Evolutionary conservation across 2,113 vertebrate genomes (phyloP).

Genomic region (Aramus guarauna): DNA sequence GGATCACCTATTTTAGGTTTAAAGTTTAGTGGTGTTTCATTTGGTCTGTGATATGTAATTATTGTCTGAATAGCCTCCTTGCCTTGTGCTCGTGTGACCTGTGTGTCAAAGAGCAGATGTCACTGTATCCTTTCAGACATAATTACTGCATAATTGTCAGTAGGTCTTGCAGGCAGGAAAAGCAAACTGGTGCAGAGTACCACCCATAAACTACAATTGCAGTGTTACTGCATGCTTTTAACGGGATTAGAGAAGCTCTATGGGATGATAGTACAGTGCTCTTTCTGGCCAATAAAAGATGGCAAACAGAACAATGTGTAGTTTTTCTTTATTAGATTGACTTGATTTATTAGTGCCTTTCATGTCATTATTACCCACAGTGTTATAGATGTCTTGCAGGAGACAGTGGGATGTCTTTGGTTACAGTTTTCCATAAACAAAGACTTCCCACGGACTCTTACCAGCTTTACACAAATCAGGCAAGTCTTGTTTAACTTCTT

Average conservation of each 20-base stretch:
- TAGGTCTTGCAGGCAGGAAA: background rate
- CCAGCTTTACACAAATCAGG: background rate
- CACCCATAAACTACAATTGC: background rate
- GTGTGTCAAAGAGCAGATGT: constrained; percentile 41
- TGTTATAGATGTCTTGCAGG: background rate
- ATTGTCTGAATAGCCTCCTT: background rate
- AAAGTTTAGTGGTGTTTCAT: background rate
- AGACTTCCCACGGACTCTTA: background rate
- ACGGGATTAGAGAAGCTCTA: background rate
- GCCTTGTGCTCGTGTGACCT: background rate
- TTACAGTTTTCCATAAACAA: background rate
- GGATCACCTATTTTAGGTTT: background rate
- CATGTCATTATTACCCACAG: background rate
- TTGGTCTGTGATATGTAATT: constrained; percentile 4
- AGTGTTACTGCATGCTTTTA: background rate
- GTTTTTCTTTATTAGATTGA: background rate
- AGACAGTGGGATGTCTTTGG: background rate
- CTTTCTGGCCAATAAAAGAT: background rate
- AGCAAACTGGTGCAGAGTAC: background rate
- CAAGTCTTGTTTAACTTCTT: background rate
- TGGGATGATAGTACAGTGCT: background rate
- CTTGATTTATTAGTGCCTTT: background rate
- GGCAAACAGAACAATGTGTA: background rate
- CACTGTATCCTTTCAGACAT: background rate
- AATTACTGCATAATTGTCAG: constrained; percentile 6